Percentiles rank a stretch among this genome's conserved stretches.
These are phyloP conservation scores for Hippocampus comes DNA, from an alignment of 2,113 vertebrate species.

Conservation along the genomic window DNA sequence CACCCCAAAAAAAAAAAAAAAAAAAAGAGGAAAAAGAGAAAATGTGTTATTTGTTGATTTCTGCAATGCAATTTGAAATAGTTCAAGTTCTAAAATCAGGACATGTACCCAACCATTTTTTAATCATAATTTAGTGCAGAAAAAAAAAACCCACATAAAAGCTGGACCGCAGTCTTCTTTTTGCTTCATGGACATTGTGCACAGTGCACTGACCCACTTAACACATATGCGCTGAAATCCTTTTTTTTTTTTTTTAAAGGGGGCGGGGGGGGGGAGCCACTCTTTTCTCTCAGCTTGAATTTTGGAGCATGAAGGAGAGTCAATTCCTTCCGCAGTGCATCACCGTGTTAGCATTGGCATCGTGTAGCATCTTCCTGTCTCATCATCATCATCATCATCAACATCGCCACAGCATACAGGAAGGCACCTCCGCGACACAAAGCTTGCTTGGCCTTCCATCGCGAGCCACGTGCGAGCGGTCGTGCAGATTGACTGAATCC, in stretches of 20 bases:
- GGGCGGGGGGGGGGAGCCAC: background rate
- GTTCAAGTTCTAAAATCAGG: background rate
- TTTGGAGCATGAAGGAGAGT: background rate
- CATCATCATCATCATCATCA: background rate
- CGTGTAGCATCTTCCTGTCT: background rate
- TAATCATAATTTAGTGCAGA: background rate
- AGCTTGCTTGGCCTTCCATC: too few species aligned
- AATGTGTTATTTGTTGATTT: background rate
- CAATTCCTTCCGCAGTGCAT: background rate
- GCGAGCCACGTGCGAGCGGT: too few species aligned
- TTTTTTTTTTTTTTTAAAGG: background rate
- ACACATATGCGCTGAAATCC: constrained; percentile 19
- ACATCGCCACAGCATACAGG: too few species aligned
- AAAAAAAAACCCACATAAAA: background rate
- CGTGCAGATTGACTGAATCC: too few species aligned
- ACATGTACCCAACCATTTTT: background rate
- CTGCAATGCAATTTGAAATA: background rate
- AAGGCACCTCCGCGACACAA: too few species aligned
- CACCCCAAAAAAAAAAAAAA: background rate
- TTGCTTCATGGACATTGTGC: constrained; percentile 20
- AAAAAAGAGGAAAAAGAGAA: background rate
- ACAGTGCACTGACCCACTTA: constrained; percentile 28
- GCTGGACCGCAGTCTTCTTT: constrained; percentile 16
- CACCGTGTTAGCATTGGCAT: background rate
- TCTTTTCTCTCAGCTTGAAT: constrained; percentile 1